phyloP scores from a whole-genome alignment of 1,140 invertebrate genomes.

The Anoplophora glabripennis region DNA sequence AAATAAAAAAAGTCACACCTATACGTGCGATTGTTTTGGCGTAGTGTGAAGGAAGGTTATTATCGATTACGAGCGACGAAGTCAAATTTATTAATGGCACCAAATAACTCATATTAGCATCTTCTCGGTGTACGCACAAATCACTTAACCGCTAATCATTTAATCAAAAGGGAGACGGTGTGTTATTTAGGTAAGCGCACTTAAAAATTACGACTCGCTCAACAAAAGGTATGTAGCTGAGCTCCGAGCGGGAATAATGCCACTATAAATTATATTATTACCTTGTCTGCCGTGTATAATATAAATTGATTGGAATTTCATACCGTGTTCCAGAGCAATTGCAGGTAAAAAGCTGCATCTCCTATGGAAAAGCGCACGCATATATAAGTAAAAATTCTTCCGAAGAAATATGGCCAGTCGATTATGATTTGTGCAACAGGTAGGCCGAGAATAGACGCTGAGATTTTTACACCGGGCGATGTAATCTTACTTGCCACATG shows the following conservation, averaged over 20 bases:
- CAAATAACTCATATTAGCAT: constrained; percentile 33
- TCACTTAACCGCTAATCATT: constrained; percentile 34
- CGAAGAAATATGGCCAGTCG: constrained; percentile 38
- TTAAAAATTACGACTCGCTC: constrained; percentile 37
- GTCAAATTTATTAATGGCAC: constrained; percentile 27
- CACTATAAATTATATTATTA: constrained; percentile 51
- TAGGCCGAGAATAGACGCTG: constrained; percentile 7
- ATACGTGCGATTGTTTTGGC: no score
- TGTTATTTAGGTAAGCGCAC: constrained; percentile 38
- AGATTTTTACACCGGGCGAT: constrained; percentile 10
- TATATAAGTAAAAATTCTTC: constrained; percentile 37
- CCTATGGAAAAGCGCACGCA: constrained; percentile 41
- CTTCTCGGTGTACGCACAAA: constrained; percentile 33
- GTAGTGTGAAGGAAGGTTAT: no score
- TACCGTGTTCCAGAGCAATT: constrained; percentile 46
- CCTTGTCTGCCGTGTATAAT: constrained; percentile 49
- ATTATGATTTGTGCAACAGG: constrained; percentile 44
- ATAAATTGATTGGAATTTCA: constrained; percentile 51
- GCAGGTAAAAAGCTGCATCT: constrained; percentile 44
- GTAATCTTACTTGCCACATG: neutral
- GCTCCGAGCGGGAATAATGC: constrained; percentile 42
- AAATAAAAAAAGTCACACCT: no score
- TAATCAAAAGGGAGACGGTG: constrained; percentile 30
- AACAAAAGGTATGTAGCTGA: constrained; percentile 43
- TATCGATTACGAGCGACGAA: constrained; percentile 3